Evolutionary conservation across 2,888 invertebrate genomes (phyloP).

Genomic region (Ennomos erosarius): DNA sequence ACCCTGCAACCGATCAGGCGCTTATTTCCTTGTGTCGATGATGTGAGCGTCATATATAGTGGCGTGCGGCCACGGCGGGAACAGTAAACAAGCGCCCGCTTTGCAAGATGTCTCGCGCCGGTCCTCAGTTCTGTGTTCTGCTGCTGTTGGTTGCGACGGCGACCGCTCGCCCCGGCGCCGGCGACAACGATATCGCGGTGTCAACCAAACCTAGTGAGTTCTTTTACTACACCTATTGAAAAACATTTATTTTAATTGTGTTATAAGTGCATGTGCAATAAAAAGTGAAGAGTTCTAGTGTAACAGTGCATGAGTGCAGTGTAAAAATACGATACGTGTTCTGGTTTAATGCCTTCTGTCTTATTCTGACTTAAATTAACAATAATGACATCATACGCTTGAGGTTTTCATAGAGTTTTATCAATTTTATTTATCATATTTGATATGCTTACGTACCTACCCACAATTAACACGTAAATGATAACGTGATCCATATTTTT

Average conservation of each 20-base stretch:
- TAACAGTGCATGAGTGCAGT: not conserved
- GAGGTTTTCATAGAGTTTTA: too few relatives aligned
- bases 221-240: not conserved
- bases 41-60: constrained; percentile 48
- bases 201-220: constrained; percentile 30
- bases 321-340: too few relatives aligned
- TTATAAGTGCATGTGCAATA: too few relatives aligned
- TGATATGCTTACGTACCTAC: constrained; percentile 35
- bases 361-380: too few relatives aligned
- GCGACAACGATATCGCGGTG: constrained; percentile 44
- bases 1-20: constrained; percentile 15
- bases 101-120: constrained; percentile 46
- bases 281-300: too few relatives aligned
- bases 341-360: too few relatives aligned
- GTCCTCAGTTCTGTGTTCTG: constrained; percentile 51
- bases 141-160: constrained; percentile 43
- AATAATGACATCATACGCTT: too few relatives aligned
- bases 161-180: constrained; percentile 40
- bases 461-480: constrained; percentile 10
- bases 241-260: too few relatives aligned
- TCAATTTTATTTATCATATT: constrained; percentile 28
- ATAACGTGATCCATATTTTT: constrained; percentile 13
- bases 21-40: constrained; percentile 12
- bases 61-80: constrained; percentile 27
- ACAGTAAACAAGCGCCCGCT: constrained; percentile 3